These are phyloP conservation scores for Pseudomyrmex sp. DNA, from an alignment of 1,140 invertebrate genomes.

Conservation along the genomic window DNA sequence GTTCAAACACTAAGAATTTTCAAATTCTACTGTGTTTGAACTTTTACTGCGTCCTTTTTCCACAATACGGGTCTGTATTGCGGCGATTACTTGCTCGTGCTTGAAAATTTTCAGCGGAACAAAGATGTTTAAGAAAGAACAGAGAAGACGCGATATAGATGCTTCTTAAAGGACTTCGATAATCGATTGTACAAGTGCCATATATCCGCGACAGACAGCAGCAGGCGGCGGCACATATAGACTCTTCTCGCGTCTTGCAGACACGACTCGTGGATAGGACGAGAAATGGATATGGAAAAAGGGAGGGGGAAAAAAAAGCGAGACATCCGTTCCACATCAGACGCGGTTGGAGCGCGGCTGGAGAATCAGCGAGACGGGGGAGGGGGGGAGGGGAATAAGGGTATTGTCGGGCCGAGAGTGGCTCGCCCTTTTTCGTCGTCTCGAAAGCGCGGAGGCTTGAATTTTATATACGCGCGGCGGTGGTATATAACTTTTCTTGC, in stretches of 20 bases:
- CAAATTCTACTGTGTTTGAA: background rate
- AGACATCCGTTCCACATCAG: background rate
- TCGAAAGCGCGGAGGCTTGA: slow-evolving; percentile 13
- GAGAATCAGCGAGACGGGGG: background rate
- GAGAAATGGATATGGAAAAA: slow-evolving; percentile 10
- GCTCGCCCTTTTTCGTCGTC: slow-evolving; percentile 3
- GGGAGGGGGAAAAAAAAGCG: background rate
- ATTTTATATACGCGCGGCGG: slow-evolving; percentile 36
- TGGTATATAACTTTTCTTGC: slow-evolving; percentile 16
- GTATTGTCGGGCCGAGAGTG: background rate
- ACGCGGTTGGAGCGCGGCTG: background rate
- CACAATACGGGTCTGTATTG: background rate
- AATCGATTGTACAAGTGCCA: slow-evolving; percentile 57
- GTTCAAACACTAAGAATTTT: too few relatives aligned
- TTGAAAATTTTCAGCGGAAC: slow-evolving; percentile 36
- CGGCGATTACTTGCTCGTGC: background rate
- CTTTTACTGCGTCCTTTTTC: background rate
- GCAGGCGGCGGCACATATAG: background rate
- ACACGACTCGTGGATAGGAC: background rate
- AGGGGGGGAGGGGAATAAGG: background rate
- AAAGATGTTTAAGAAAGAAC: slow-evolving; percentile 31
- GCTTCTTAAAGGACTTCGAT: slow-evolving; percentile 59
- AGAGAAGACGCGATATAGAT: slow-evolving; percentile 47
- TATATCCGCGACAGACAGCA: slow-evolving; percentile 17
- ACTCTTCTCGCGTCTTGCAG: background rate